These are phyloP conservation scores for Eulithis testata DNA, from an alignment of 2,888 invertebrate genomes.

Conservation along the genomic window DNA sequence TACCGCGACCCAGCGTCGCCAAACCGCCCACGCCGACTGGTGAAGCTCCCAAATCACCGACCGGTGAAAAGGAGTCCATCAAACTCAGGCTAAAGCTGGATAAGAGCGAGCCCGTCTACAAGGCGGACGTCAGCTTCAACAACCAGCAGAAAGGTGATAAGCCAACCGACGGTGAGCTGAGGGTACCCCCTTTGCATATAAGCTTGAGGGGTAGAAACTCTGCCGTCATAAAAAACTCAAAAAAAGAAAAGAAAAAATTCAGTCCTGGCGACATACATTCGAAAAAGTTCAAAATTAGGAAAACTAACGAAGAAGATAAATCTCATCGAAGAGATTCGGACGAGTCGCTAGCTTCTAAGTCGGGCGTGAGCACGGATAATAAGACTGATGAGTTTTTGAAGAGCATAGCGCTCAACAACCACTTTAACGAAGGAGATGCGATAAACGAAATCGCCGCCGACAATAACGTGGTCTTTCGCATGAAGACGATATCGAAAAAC, in stretches of 20 bases:
- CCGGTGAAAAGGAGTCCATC: slow-evolving; percentile 88
- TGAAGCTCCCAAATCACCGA: slow-evolving; percentile 69
- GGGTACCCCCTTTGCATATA: slow-evolving; percentile 95
- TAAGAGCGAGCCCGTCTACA: slow-evolving; percentile 92
- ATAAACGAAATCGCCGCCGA: slow-evolving; percentile 75
- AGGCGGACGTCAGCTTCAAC: slow-evolving; percentile 91
- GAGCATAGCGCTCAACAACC: slow-evolving; percentile 72
- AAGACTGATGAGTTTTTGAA: slow-evolving; percentile 78
- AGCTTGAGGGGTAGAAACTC: slow-evolving; percentile 93
- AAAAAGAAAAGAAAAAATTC: slow-evolving; percentile 87
- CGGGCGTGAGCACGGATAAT: slow-evolving; percentile 66
- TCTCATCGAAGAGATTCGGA: slow-evolving; percentile 69
- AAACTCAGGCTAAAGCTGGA: slow-evolving; percentile 93
- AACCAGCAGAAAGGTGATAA: slow-evolving; percentile 81
- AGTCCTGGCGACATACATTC: slow-evolving; percentile 77
- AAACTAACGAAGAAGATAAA: slow-evolving; percentile 71
- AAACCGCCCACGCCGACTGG: slow-evolving; percentile 53
- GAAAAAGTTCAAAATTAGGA: slow-evolving; percentile 83
- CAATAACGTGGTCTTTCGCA: slow-evolving; percentile 74
- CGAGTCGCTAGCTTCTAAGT: slow-evolving; percentile 64
- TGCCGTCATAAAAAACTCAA: slow-evolving; percentile 92
- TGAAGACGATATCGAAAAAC: slow-evolving; percentile 80
- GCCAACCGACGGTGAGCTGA: slow-evolving; percentile 86
- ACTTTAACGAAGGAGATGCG: slow-evolving; percentile 65
- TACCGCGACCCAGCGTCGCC: slow-evolving; percentile 61